Evolutionary conservation across 2,888 invertebrate genomes (phyloP), one percentile per base, ranked within the genome.

Genomic region (Hirtodrosophila duncani): DNA sequence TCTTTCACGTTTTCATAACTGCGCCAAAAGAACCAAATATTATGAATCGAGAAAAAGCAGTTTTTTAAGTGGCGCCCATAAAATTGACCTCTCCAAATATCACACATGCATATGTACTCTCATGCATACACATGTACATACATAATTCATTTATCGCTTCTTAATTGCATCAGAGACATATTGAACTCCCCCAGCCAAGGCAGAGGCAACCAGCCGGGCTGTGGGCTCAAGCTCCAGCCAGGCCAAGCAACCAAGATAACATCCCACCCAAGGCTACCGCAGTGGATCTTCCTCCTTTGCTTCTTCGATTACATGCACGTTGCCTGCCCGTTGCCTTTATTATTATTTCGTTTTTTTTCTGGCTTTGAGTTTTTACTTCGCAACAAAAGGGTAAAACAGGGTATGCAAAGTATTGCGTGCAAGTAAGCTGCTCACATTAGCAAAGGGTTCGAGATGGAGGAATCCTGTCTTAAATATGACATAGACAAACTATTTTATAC

Each of bases 111-210:
- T n/a, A 16, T 17, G 17, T 7, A n/a, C 8, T 16, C 3, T 14
- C 16, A 30, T 30, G 30, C 30, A 30, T 17, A 9, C 30, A 13
- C 14, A 20, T 60, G 60, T 53, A 50, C 57, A 60, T 59, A 55
- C 60, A 66, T 37, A 63, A 66, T 52, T 61, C 49, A 77, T 64
- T 71, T 69, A 69, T 59, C 58, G 67, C 52, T 64, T 29, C 38
- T 51, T 69, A 71, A 71, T 71, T 75, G 72, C 77, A 72, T 71
- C 52, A 59, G 67, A 61, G 69, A 69, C 72, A 53, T 45, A 63
- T 58, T 49, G 37, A 52, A 46, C 29, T 56, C 46, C 45, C 45
- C 48, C 30, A 46, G 44, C 56, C 48, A 39, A 42, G 18, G n/a
- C 23, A 20, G 4, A 20, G 20, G n/a, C n/a, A n/a, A 20, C 23